These are phyloP conservation scores for Palloptera scutellata DNA, from an alignment of 2,888 invertebrate species.

Conservation along the genomic window DNA sequence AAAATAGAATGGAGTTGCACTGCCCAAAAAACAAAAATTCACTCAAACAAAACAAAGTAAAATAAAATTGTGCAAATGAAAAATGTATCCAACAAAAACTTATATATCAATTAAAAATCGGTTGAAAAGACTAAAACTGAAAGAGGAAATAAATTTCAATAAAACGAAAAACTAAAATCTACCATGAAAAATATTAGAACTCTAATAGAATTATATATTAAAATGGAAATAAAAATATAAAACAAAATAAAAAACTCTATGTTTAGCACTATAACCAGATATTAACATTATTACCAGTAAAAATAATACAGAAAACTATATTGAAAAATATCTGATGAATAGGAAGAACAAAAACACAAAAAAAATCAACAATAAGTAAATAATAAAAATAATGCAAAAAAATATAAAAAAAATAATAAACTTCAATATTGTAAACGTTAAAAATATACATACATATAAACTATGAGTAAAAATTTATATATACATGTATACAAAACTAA, in stretches of 20 bases:
- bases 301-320: slow-evolving; percentile 17
- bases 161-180: slow-evolving; percentile 17
- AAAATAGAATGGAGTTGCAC: slow-evolving; percentile 1
- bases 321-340: slow-evolving; percentile 11
- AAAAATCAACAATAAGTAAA: background rate
- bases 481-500: slow-evolving; percentile 39
- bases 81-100: background rate
- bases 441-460: slow-evolving; percentile 23
- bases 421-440: slow-evolving; percentile 35
- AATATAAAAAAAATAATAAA: slow-evolving; percentile 10
- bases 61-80: slow-evolving; percentile 11
- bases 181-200: slow-evolving; percentile 12
- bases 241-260: slow-evolving; percentile 19
- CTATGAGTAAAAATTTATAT: background rate
- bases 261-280: slow-evolving; percentile 26
- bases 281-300: slow-evolving; percentile 29
- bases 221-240: slow-evolving; percentile 20
- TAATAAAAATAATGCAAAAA: slow-evolving; percentile 1
- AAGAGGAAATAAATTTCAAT: slow-evolving; percentile 30
- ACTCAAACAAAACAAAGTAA: slow-evolving; percentile 19
- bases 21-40: slow-evolving; percentile 22
- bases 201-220: slow-evolving; percentile 11
- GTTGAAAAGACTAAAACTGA: slow-evolving; percentile 24
- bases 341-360: slow-evolving; percentile 4
- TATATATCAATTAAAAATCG: background rate